These are phyloP conservation scores for Rhaphigaster nebulosa DNA, from an alignment of 2,888 invertebrate genomes.

Conservation along the genomic window DNA sequence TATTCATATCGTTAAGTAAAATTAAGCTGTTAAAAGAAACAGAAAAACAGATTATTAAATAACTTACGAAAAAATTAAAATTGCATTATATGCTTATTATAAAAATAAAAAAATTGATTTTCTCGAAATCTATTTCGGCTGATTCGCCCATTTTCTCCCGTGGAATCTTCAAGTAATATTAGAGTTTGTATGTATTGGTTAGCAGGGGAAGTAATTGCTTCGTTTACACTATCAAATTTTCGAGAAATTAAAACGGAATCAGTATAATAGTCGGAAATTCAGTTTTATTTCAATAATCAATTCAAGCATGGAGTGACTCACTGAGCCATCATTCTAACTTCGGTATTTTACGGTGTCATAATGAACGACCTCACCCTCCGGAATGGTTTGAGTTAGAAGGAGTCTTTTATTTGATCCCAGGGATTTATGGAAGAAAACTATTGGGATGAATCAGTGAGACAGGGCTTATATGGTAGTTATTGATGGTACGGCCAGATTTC, in stretches of 20 bases:
- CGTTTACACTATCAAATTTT: background rate
- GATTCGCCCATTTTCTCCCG: too few relatives aligned
- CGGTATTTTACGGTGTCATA: slow-evolving; percentile 7
- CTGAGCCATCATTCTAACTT: background rate
- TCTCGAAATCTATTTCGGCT: too few relatives aligned
- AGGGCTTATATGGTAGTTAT: slow-evolving; percentile 43
- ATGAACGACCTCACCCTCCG: background rate
- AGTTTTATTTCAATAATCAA: background rate
- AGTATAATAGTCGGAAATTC: background rate
- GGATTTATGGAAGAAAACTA: slow-evolving; percentile 50
- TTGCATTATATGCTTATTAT: too few relatives aligned
- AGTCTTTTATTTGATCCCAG: slow-evolving; percentile 42
- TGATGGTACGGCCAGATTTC: background rate
- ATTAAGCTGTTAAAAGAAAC: too few relatives aligned
- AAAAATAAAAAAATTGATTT: too few relatives aligned
- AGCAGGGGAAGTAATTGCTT: too few relatives aligned
- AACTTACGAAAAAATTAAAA: too few relatives aligned
- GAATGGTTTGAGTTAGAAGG: background rate
- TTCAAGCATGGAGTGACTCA: background rate
- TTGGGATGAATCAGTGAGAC: slow-evolving; percentile 25
- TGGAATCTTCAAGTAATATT: too few relatives aligned
- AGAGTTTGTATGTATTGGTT: too few relatives aligned
- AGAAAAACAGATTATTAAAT: too few relatives aligned
- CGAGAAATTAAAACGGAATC: background rate
- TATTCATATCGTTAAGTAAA: too few relatives aligned